phyloP scores from a whole-genome alignment of 2,888 invertebrate genomes.

The Cheiracanthium punctorium region DNA sequence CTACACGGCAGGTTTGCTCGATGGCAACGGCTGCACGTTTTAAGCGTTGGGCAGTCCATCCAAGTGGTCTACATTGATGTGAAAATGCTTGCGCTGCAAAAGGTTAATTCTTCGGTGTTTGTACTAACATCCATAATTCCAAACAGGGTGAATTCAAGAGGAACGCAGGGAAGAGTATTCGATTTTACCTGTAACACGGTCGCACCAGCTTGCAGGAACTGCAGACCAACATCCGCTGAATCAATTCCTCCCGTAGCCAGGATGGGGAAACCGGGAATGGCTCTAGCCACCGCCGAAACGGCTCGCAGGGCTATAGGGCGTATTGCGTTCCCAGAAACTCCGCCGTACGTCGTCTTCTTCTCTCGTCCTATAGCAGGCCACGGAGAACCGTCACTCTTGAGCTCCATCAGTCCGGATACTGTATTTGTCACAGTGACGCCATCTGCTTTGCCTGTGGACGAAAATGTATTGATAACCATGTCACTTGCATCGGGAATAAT shows the following conservation, averaged over 20 bases:
- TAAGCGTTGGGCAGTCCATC: too few species aligned
- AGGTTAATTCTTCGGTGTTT: too few species aligned
- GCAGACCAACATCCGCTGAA: constrained; percentile 95
- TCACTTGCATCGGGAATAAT: too few species aligned
- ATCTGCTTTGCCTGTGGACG: constrained; percentile 85
- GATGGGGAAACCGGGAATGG: constrained; percentile 91
- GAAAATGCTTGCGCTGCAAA: too few species aligned
- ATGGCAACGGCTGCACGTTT: too few species aligned
- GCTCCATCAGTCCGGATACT: constrained; percentile 93
- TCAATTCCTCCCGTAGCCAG: constrained; percentile 98
- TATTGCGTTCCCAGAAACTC: constrained; percentile 94
- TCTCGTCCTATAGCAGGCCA: constrained; percentile 93
- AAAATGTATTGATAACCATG: too few species aligned
- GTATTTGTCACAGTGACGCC: constrained; percentile 99
- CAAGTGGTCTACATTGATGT: too few species aligned
- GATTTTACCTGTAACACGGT: constrained; percentile 91
- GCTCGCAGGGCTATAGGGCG: constrained; percentile 94
- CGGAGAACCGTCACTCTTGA: constrained; percentile 86
- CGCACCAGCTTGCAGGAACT: constrained; percentile 95
- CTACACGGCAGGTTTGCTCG: too few species aligned
- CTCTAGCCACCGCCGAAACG: constrained; percentile 89
- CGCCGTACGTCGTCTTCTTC: constrained; percentile 93
- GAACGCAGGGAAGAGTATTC: too few species aligned
- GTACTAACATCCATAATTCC: too few species aligned
- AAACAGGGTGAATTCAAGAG: too few species aligned